Base-by-base conservation (phyloP, 2,113 vertebrate species). In the Bubo scandiacus region DNA sequence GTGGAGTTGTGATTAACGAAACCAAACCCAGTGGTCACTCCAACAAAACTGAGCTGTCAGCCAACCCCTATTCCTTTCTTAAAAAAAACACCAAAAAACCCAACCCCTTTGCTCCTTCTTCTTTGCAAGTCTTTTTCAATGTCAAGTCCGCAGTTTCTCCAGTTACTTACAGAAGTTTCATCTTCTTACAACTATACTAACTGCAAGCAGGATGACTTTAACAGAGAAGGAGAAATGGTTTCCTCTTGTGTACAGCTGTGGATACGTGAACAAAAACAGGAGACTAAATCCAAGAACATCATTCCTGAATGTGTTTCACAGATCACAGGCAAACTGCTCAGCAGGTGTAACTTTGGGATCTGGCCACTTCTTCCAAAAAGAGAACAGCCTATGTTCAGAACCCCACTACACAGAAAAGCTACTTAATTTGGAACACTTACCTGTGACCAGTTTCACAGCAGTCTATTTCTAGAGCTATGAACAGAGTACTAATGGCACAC, bases 341-440 rank as follows among this genome's bases (percentile, higher is more conserved):
- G 73, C 73, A 87, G 49, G 54, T 68, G 26, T 19, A 72, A 45
- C 29, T 70, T 71, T 63, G 61, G 43, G 49, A 66, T 49, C 47
- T 9, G 34, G 47, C 26, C 9, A 18, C 51, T 42, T 65, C 47
- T 58, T 40, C 70, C 68, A 63, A 36, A 73, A 67, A 51, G 63
- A 40, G 38, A 73, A 20, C 17, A 49, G 49, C 11, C 9, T 25
- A 11, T 26, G 54, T 40, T 47, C 21, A 30, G 83, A 86, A 68
- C 3, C 20, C 34, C 34, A 57, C 54, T 26, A 82, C 85, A 75
- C 20, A 85, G 73, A 87, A 80, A 62, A 68, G 15, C 67, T 34
- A 30, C 91, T 94, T 72, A 45, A 70, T 85, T 62, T 90, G 93
- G 87, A 92, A 94, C 79, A 59, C 91, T 15, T 96, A 95, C 94